These are phyloP conservation scores for Thymelicus sylvestris DNA, from an alignment of 2,888 invertebrate species.

Conservation along the genomic window DNA sequence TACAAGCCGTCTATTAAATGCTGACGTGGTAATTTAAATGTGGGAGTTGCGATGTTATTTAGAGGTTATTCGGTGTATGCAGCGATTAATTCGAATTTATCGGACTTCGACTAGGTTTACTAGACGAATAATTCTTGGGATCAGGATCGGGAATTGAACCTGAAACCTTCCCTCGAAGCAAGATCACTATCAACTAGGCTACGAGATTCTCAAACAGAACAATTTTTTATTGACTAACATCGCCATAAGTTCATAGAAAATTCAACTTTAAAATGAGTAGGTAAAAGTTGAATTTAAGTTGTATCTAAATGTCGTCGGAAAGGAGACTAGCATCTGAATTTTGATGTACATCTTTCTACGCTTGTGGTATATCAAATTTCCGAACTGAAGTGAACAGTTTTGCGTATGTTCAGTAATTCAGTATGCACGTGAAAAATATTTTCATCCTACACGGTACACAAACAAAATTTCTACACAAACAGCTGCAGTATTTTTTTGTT, in stretches of 20 bases:
- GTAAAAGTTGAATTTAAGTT: not conserved
- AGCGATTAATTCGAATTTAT: constrained; percentile 5
- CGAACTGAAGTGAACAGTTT: not conserved
- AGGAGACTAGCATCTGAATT: constrained; percentile 14
- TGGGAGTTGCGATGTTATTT: constrained; percentile 24
- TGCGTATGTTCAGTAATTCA: not conserved
- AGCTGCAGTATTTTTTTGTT: no score
- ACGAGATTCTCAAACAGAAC: no score
- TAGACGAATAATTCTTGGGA: no score
- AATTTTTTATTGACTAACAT: no score
- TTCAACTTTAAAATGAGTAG: no score
- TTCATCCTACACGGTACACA: no score
- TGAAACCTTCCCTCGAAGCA: no score
- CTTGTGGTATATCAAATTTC: constrained; percentile 19
- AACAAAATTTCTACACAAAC: no score
- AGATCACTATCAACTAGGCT: no score
- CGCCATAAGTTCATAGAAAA: no score
- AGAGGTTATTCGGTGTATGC: constrained; percentile 3
- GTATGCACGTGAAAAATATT: not conserved
- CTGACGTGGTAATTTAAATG: constrained; percentile 55
- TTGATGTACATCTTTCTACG: constrained; percentile 11
- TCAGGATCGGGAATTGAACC: no score
- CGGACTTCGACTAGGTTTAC: not conserved
- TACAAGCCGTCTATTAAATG: constrained; percentile 55
- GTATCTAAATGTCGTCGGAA: not conserved